These are phyloP conservation scores for Meteorus cinctellus DNA, from an alignment of 2,888 invertebrate genomes.

Conservation along the genomic window DNA sequence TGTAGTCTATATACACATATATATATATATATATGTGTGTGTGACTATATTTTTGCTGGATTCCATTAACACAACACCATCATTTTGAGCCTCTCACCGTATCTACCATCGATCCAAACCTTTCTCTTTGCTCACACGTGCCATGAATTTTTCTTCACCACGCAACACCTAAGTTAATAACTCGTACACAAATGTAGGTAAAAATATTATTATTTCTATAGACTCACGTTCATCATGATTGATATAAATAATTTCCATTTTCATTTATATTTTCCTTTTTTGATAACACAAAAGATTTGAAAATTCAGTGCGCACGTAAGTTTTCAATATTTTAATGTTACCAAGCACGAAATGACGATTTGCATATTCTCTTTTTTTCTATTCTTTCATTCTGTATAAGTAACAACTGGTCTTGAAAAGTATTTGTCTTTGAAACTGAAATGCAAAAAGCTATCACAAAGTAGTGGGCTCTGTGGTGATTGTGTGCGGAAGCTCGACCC, in stretches of 20 bases:
- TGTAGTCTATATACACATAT: too few species aligned
- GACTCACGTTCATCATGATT: not conserved
- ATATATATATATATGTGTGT: too few species aligned
- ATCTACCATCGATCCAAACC: constrained; percentile 28
- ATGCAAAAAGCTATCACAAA: not conserved
- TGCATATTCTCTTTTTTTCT: not conserved
- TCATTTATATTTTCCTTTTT: not conserved
- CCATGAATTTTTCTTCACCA: constrained; percentile 8
- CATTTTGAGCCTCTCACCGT: constrained; percentile 20
- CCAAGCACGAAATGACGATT: not conserved
- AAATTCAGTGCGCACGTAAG: not conserved
- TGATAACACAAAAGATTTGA: not conserved
- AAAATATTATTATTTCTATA: constrained; percentile 5
- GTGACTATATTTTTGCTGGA: not conserved
- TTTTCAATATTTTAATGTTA: not conserved
- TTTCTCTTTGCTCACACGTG: constrained; percentile 8
- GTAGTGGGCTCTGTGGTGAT: not conserved
- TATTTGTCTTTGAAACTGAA: not conserved
- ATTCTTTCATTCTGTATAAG: not conserved
- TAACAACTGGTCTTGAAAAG: not conserved
- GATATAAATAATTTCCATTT: not conserved
- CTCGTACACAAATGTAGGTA: not conserved
- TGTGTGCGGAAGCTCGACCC: constrained; percentile 45
- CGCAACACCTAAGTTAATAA: not conserved
- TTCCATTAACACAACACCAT: constrained; percentile 20